These are phyloP conservation scores for Rhipidura dahli DNA, from an alignment of 2,113 vertebrate species.

Conservation along the genomic window DNA sequence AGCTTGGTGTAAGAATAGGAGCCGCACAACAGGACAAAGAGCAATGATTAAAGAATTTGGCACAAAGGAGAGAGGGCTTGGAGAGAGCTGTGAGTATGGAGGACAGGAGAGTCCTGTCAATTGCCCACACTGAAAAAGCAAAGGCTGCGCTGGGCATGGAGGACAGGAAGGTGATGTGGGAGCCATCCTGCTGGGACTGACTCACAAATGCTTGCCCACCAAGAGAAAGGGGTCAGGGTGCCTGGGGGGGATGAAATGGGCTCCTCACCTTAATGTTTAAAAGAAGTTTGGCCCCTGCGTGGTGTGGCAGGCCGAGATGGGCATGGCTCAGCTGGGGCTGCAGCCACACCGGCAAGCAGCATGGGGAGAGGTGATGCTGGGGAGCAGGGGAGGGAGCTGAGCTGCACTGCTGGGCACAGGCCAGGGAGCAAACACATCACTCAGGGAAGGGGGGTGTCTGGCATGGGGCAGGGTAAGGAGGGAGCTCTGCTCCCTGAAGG, in stretches of 20 bases:
- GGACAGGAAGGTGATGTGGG: neutral
- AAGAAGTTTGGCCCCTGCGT: neutral
- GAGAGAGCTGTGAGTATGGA: neutral
- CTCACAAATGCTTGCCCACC: neutral
- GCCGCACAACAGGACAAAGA: conserved; percentile 10
- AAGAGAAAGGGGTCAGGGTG: neutral
- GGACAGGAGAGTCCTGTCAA: neutral
- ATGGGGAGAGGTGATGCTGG: neutral
- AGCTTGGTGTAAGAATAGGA: conserved; percentile 16
- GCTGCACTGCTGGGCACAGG: neutral
- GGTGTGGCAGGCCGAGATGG: neutral
- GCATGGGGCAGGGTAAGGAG: neutral
- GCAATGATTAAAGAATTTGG: conserved; percentile 23
- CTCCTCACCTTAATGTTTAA: neutral
- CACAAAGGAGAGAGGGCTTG: conserved; percentile 10
- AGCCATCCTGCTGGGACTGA: neutral
- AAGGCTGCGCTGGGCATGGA: neutral
- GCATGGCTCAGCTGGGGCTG: neutral
- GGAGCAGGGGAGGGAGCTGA: neutral
- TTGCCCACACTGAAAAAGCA: neutral
- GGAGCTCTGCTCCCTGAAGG: neutral
- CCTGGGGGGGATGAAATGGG: neutral
- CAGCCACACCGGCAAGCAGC: rapidly evolving
- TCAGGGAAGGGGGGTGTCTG: neutral
- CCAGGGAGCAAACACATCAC: rapidly evolving